These are phyloP conservation scores for Synodontis membranacea DNA, from an alignment of 2,113 vertebrate species.

Conservation along the genomic window DNA sequence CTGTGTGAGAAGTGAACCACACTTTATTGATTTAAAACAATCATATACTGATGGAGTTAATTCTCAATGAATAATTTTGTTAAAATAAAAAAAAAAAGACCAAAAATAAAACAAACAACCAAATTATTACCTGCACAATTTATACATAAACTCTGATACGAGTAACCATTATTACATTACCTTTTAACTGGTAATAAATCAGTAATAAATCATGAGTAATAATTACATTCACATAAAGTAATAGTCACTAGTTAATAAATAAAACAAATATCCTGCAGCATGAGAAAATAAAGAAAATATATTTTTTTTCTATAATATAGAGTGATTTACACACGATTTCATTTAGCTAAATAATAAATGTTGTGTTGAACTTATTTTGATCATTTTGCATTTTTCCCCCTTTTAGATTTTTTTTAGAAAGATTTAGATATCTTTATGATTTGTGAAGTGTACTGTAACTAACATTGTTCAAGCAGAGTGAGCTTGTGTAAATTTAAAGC, in stretches of 20 bases:
- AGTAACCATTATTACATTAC: background rate
- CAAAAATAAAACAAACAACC: background rate
- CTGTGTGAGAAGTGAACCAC: background rate
- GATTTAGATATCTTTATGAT: background rate
- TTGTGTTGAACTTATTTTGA: background rate
- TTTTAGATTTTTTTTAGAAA: background rate
- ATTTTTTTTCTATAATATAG: background rate
- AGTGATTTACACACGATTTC: background rate
- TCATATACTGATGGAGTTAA: background rate
- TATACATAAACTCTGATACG: background rate
- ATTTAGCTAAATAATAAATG: too few species aligned
- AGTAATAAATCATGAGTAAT: background rate
- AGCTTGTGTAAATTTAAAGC: too few species aligned
- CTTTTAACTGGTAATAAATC: background rate
- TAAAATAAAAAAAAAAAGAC: background rate
- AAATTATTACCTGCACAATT: background rate
- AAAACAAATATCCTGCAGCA: background rate
- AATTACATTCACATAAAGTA: background rate
- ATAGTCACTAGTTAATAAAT: background rate
- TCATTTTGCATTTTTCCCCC: background rate
- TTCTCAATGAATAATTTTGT: background rate
- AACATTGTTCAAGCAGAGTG: too few species aligned
- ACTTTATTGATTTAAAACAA: background rate
- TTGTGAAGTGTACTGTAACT: background rate
- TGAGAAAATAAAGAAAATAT: background rate